These are phyloP conservation scores for Aleadryas rufinucha DNA, from an alignment of 2,113 vertebrate species.

Conservation along the genomic window DNA sequence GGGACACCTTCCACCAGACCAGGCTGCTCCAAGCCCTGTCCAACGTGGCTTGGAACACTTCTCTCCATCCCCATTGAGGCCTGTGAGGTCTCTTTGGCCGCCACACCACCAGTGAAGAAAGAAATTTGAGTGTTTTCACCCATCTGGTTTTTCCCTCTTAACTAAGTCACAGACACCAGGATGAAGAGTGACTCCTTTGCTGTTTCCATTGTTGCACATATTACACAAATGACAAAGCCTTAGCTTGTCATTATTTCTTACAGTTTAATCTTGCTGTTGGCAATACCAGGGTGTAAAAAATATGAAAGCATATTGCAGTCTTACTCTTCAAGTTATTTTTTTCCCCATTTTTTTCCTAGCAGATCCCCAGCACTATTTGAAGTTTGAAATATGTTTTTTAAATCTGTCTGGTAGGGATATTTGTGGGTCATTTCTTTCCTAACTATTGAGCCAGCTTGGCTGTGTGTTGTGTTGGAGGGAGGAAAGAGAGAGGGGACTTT, in stretches of 20 bases:
- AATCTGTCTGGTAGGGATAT: not conserved
- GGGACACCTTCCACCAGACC: not conserved
- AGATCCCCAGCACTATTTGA: not conserved
- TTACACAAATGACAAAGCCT: not conserved
- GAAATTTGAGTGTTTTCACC: not conserved
- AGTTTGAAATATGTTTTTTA: not conserved
- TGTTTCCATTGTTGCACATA: not conserved
- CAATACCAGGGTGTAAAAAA: not conserved
- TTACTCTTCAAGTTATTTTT: not conserved
- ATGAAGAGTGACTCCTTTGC: not conserved
- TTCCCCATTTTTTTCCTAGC: not conserved
- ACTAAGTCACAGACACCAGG: not conserved
- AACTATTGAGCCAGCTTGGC: not conserved
- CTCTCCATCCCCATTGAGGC: not conserved
- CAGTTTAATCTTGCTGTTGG: not conserved
- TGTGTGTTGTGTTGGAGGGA: not conserved
- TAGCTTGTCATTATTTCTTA: not conserved
- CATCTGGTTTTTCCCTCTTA: not conserved
- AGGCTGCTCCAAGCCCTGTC: not conserved
- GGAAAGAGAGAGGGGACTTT: not conserved
- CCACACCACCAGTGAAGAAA: not conserved
- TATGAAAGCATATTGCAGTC: not conserved
- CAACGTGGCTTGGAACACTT: accelerated
- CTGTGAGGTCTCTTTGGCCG: not conserved
- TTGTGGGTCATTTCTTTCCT: not conserved